Percentiles rank a stretch among this genome's conserved stretches.
These are phyloP conservation scores for Brachyptera risi DNA, from an alignment of 2,888 invertebrate genomes.

Conservation along the genomic window DNA sequence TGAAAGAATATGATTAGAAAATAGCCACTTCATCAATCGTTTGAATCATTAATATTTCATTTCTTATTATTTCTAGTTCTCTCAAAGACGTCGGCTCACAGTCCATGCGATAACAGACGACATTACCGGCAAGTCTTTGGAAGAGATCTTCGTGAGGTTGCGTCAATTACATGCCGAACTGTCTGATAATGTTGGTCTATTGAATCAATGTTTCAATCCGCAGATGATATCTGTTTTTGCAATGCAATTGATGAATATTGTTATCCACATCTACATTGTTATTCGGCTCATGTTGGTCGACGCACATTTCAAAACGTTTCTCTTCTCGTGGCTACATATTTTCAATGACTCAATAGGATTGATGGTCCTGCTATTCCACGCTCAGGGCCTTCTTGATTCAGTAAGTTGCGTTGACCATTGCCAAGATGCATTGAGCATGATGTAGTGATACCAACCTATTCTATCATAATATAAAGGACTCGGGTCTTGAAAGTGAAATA, in stretches of 20 bases:
- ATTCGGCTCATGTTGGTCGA: neutral
- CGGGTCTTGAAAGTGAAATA: too few relatives aligned
- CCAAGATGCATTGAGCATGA: too few relatives aligned
- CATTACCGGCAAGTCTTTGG: neutral
- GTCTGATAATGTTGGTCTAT: neutral
- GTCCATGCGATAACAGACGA: too few relatives aligned
- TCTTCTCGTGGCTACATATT: neutral
- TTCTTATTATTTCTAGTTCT: neutral
- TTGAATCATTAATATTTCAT: too few relatives aligned
- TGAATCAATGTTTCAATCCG: neutral
- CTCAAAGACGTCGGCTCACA: neutral
- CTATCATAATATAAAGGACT: too few relatives aligned
- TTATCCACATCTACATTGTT: slow-evolving; percentile 5
- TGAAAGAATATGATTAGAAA: too few relatives aligned
- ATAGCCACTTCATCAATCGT: too few relatives aligned
- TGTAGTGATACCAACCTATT: too few relatives aligned
- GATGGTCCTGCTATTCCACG: neutral
- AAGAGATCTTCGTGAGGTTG: neutral
- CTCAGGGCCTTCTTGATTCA: neutral
- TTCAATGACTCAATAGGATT: neutral
- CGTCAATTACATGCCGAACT: neutral
- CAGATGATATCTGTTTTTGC: neutral
- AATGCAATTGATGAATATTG: neutral
- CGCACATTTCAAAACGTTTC: neutral
- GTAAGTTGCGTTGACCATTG: neutral